Conservation (phyloP, 1,140 invertebrate species). For the Ooceraea biroi region DNA sequence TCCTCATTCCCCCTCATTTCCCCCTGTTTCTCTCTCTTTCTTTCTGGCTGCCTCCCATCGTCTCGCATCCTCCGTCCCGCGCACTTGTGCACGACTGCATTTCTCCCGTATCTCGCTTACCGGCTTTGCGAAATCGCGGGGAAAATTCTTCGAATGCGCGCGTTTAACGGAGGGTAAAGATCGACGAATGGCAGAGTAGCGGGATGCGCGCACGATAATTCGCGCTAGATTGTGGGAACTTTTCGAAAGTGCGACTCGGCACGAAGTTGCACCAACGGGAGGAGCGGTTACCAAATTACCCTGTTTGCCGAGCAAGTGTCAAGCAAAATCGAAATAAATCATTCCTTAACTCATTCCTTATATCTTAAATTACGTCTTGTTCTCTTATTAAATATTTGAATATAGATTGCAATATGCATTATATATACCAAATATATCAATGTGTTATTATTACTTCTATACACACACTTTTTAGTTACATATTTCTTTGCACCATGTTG, state of each 20-base stretch:
- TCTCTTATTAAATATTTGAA: no score
- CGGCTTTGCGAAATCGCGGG: conserved; percentile 47
- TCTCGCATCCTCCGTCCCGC: neutral
- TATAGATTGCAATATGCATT: no score
- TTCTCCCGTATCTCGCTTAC: conserved; percentile 53
- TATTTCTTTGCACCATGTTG: neutral
- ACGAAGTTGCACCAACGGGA: conserved; percentile 8
- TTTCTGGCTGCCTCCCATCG: conserved; percentile 16
- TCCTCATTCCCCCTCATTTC: neutral
- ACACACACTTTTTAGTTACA: neutral
- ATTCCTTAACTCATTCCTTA: no score
- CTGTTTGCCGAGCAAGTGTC: neutral
- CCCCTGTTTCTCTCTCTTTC: conserved; percentile 22
- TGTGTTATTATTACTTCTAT: no score
- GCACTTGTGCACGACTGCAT: conserved; percentile 36
- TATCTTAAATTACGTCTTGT: no score
- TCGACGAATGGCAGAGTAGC: conserved; percentile 73
- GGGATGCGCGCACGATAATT: conserved; percentile 67
- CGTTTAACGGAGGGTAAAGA: conserved; percentile 64
- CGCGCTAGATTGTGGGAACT: conserved; percentile 61
- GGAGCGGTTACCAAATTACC: conserved; percentile 1
- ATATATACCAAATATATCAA: no score
- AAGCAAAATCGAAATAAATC: neutral
- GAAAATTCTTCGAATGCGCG: conserved; percentile 57
- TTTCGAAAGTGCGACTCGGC: conserved; percentile 33